Evolutionary conservation across 2,113 vertebrate genomes (phyloP).

Genomic region (Hyaena hyaena): DNA sequence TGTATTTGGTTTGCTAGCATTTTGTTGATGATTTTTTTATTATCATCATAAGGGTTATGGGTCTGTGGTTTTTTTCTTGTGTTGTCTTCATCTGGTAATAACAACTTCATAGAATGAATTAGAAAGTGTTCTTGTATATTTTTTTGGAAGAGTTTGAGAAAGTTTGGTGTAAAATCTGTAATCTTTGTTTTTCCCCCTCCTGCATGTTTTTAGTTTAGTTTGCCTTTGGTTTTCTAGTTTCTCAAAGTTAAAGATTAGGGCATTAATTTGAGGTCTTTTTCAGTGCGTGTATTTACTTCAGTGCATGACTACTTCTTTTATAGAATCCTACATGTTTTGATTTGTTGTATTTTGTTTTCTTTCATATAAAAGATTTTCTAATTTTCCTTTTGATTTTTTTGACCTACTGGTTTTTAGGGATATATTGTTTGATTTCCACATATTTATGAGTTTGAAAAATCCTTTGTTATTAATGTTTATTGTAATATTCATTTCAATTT

Average conservation of each 20-base stretch:
- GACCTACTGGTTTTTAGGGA: neutral
- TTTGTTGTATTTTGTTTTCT: neutral
- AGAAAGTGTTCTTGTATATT: neutral
- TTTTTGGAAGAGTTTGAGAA: neutral
- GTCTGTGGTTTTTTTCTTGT: neutral
- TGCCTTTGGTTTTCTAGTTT: neutral
- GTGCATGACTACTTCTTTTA: neutral
- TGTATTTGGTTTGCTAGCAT: neutral
- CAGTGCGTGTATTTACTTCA: neutral
- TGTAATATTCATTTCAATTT: neutral
- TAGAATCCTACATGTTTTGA: neutral
- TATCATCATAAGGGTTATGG: neutral
- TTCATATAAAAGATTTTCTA: neutral
- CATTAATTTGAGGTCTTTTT: neutral
- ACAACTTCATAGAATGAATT: neutral
- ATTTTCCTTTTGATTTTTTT: neutral
- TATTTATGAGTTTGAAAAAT: neutral
- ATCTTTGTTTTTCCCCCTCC: neutral
- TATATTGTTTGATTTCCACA: neutral
- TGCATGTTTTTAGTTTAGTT: neutral
- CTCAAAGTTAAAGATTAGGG: neutral
- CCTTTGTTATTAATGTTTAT: neutral
- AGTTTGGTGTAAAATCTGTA: neutral
- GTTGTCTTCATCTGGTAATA: neutral
- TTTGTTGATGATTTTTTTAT: neutral